These are phyloP conservation scores for Melanotaenia trifasciata DNA, from an alignment of 2,797 vertebrate species.

Conservation along the genomic window DNA sequence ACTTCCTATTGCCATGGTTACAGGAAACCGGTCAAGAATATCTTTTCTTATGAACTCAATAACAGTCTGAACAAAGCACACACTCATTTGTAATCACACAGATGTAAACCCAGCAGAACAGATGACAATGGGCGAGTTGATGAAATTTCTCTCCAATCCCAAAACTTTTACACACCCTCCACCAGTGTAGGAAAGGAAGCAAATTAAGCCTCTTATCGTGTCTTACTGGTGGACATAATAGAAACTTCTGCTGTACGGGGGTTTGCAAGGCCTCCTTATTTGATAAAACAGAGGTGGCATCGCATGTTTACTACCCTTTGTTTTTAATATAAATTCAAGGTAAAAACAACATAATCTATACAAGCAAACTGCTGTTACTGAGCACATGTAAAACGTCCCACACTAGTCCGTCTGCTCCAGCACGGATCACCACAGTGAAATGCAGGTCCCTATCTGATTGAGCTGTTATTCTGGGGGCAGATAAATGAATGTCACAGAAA, in stretches of 20 bases:
- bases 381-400: constrained; percentile 4
- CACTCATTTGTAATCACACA: background rate
- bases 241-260: background rate
- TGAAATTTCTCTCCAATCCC: background rate
- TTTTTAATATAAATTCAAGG: constrained; percentile 24
- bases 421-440: constrained; percentile 38
- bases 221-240: background rate
- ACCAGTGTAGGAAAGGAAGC: background rate
- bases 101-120: background rate
- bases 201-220: constrained; percentile 8
- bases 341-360: background rate
- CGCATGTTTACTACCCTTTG: constrained; percentile 7
- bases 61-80: constrained; percentile 20
- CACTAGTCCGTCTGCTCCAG: constrained; percentile 15
- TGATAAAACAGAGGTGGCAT: constrained; percentile 3
- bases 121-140: background rate
- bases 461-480: constrained; percentile 52
- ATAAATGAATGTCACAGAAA: constrained; percentile 61
- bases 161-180: background rate
- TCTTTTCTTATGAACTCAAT: constrained; percentile 40
- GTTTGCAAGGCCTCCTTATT: constrained; percentile 4
- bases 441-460: constrained; percentile 64
- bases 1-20: constrained; percentile 79
- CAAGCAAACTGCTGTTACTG: constrained; percentile 11
- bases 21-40: constrained; percentile 81